Conservation (phyloP, 2,888 invertebrate genomes). For the Augochlorella aurata region DNA sequence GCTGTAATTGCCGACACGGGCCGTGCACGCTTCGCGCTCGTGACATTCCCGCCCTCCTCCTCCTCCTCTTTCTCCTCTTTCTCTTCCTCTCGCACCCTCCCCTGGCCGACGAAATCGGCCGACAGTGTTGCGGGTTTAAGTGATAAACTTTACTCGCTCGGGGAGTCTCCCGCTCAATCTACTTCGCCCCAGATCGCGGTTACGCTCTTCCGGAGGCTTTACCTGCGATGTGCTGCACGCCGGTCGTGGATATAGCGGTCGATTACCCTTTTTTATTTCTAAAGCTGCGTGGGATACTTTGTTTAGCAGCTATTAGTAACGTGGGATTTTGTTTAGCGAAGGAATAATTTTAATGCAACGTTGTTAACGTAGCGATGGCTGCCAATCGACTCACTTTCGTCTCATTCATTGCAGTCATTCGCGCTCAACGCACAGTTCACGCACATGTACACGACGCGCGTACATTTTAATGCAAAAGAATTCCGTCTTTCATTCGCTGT, state of each 20-base stretch:
- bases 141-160: conserved; percentile 47
- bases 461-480: too few relatives aligned
- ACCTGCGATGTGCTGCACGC: background rate
- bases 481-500: too few relatives aligned
- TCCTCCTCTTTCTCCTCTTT: background rate
- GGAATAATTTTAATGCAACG: too few relatives aligned
- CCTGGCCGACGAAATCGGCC: conserved; percentile 30
- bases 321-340: too few relatives aligned
- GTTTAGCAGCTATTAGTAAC: too few relatives aligned
- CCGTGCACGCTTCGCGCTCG: conserved; percentile 22
- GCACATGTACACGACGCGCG: too few relatives aligned
- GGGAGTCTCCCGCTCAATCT: background rate
- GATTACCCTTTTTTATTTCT: background rate
- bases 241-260: background rate
- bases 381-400: too few relatives aligned
- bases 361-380: too few relatives aligned
- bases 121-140: conserved; percentile 40
- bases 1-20: conserved; percentile 54
- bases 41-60: conserved; percentile 30
- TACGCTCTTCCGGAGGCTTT: background rate
- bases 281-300: background rate
- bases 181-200: background rate
- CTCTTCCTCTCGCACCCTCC: background rate
- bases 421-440: too few relatives aligned
- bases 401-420: too few relatives aligned